Percentiles rank a stretch among this genome's conserved stretches.
phyloP scores from a whole-genome alignment of 1,140 invertebrate genomes.

The Meloidogyne chitwoodi region DNA sequence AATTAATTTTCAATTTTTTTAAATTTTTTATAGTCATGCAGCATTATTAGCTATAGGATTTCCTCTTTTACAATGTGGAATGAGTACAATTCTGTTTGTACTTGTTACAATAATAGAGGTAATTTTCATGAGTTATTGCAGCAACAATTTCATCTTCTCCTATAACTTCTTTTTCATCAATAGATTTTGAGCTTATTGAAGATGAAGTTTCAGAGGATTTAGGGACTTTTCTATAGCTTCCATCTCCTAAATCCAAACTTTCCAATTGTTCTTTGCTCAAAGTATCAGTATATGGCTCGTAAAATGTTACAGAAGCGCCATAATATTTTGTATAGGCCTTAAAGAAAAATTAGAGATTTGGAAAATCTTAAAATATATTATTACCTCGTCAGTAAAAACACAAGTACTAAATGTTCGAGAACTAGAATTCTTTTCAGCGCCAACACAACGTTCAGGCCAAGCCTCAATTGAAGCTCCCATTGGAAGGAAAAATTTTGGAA shows the following conservation, averaged over 20 bases:
- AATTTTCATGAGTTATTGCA: conserved; percentile 4
- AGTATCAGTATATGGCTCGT: conserved; percentile 74
- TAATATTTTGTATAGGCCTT: conserved; percentile 66
- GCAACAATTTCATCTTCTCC: conserved; percentile 2
- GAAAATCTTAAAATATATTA: conserved; percentile 6
- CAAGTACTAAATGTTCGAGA: conserved; percentile 90
- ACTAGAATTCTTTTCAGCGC: conserved; percentile 65
- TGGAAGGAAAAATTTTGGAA: conserved; percentile 92
- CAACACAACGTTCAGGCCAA: conserved; percentile 80
- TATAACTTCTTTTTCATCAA: background rate
- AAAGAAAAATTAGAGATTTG: conserved; percentile 26
- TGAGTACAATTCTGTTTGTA: conserved; percentile 85
- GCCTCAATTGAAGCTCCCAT: conserved; percentile 96
- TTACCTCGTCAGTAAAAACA: conserved; percentile 81
- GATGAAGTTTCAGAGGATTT: conserved; percentile 36
- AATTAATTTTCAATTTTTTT: background rate
- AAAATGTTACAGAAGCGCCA: conserved; percentile 92
- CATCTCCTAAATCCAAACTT: conserved; percentile 64
- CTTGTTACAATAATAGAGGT: conserved; percentile 74
- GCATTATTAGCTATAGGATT: conserved; percentile 77
- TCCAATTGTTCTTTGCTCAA: conserved; percentile 72
- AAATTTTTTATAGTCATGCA: conserved; percentile 30
- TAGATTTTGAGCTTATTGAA: background rate
- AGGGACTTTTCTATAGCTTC: conserved; percentile 48
- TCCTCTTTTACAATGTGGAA: conserved; percentile 88